These are phyloP conservation scores for Plagodis dolabraria DNA, from an alignment of 2,888 invertebrate genomes.

Conservation along the genomic window DNA sequence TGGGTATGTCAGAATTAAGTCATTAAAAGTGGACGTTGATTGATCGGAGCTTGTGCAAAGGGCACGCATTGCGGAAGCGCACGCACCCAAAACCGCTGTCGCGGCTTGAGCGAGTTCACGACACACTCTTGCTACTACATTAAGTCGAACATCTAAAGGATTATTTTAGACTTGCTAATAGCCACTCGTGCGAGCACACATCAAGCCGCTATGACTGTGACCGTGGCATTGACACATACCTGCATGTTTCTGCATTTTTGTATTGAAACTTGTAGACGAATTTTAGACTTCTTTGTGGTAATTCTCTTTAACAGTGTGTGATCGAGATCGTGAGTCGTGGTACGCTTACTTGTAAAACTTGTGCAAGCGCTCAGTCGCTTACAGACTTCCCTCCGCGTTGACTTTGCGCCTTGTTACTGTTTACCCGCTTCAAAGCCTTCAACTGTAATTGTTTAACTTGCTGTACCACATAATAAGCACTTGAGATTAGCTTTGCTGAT, in stretches of 20 bases:
- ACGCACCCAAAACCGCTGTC: constrained; percentile 59
- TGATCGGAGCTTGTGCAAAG: constrained; percentile 69
- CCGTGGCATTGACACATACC: constrained; percentile 10
- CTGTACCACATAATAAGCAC: constrained; percentile 40
- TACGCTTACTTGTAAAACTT: constrained; percentile 36
- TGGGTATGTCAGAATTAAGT: constrained; percentile 77
- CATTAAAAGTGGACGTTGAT: constrained; percentile 78
- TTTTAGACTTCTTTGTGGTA: not conserved
- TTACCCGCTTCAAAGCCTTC: constrained; percentile 44
- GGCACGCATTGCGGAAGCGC: constrained; percentile 72
- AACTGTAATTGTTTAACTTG: constrained; percentile 42
- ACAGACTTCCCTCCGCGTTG: constrained; percentile 50
- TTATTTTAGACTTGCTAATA: not conserved
- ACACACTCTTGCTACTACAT: constrained; percentile 28
- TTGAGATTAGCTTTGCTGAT: constrained; percentile 36
- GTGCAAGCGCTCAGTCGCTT: constrained; percentile 38
- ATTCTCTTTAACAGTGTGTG: not conserved
- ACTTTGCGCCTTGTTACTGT: constrained; percentile 58
- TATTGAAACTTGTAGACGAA: constrained; percentile 2
- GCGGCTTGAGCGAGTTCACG: constrained; percentile 42
- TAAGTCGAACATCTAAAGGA: constrained; percentile 14
- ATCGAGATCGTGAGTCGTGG: constrained; percentile 29
- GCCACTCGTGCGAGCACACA: not conserved
- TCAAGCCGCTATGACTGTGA: constrained; percentile 5
- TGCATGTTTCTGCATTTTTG: constrained; percentile 1